A percentile compares a stretch with the other conserved stretches of the same genome.
Evolutionary conservation across 2,888 invertebrate species (phyloP).

Genomic region (Dicyrtomina minuta): DNA sequence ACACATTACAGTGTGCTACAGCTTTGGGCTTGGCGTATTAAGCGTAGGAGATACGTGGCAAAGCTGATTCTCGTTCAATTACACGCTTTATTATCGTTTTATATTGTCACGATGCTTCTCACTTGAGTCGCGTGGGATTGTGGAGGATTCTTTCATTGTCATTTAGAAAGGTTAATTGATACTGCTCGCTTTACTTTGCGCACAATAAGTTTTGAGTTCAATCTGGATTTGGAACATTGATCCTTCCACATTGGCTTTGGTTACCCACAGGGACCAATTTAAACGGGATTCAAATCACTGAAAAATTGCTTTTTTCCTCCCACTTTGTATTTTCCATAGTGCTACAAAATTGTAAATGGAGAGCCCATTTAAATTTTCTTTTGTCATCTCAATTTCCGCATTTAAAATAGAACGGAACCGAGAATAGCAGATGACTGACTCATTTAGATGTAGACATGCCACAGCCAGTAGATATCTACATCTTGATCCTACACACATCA

Average conservation of each 20-base stretch:
- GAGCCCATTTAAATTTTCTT: too few relatives aligned
- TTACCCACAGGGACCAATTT: conserved; percentile 30
- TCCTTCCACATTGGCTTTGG: conserved; percentile 21
- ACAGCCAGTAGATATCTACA: too few relatives aligned
- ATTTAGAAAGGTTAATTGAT: conserved; percentile 25
- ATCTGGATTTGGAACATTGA: background rate
- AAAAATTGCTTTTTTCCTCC: conserved; percentile 2
- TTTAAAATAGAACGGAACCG: too few relatives aligned
- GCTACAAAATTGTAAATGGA: too few relatives aligned
- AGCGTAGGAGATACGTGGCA: conserved; percentile 16
- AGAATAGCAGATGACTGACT: too few relatives aligned
- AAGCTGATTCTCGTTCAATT: conserved; percentile 27
- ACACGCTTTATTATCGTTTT: conserved; percentile 28
- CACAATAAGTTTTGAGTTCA: too few relatives aligned
- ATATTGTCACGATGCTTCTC: conserved; percentile 6
- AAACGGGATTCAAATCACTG: conserved; percentile 2
- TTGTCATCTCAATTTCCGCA: too few relatives aligned
- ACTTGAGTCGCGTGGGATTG: background rate
- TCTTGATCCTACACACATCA: too few relatives aligned
- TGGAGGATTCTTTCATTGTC: background rate
- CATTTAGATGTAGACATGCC: too few relatives aligned
- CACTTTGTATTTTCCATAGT: too few relatives aligned
- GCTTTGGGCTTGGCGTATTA: background rate
- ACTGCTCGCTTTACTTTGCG: conserved; percentile 11
- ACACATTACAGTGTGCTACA: background rate